Evolutionary conservation across 2,888 invertebrate species (phyloP).

Genomic region (Metallyticus violacea): DNA sequence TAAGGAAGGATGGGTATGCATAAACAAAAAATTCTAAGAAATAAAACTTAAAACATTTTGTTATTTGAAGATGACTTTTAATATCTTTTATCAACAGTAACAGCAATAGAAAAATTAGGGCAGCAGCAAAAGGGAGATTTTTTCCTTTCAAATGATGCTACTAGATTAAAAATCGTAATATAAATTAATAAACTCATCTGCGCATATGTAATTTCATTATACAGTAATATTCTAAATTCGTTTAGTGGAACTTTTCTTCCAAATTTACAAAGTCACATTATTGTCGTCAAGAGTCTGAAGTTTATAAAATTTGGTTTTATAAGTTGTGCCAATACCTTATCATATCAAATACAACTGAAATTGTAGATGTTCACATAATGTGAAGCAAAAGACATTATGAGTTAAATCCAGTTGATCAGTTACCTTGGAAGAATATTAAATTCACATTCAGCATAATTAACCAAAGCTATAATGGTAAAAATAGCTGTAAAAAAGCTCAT

Average conservation of each 20-base stretch:
- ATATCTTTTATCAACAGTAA: slow-evolving; percentile 12
- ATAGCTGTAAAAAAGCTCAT: not conserved
- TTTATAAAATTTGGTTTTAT: not conserved
- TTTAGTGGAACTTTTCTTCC: not conserved
- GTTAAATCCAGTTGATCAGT: not conserved
- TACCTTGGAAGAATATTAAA: not conserved
- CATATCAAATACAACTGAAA: not conserved
- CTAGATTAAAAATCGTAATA: not conserved
- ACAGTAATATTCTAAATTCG: not conserved
- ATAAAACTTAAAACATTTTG: not conserved
- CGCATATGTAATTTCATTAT: not conserved
- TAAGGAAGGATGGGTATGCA: not conserved
- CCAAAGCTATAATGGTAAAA: not conserved
- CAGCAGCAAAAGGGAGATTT: slow-evolving; percentile 1
- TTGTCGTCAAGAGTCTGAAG: not conserved
- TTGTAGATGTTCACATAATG: not conserved
- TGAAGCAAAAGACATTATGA: not conserved
- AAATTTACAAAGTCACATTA: not conserved
- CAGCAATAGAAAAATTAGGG: slow-evolving; percentile 15
- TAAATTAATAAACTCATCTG: not conserved
- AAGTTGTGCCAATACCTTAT: not conserved
- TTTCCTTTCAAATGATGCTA: slow-evolving; percentile 6
- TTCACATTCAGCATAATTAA: not conserved
- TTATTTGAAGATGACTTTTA: slow-evolving; percentile 11
- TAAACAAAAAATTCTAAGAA: not conserved